A percentile compares a stretch with the other conserved stretches of the same genome.
Evolutionary conservation across 2,113 vertebrate species (phyloP).

Genomic region (Dipodomys merriami): DNA sequence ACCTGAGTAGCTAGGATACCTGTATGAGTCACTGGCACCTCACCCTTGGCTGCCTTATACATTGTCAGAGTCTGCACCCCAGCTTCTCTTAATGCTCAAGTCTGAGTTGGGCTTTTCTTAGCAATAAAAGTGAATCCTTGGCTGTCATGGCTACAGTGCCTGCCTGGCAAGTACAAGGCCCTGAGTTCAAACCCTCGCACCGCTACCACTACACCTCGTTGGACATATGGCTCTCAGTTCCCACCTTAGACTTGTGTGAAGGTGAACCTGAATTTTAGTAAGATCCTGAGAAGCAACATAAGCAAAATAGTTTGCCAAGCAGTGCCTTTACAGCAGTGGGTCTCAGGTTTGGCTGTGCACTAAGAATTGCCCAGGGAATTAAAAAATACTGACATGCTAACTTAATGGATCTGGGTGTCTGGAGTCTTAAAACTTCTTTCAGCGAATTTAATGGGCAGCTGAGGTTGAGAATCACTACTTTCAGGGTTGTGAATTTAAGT

Average conservation of each 20-base stretch:
- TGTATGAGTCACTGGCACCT: too few species aligned
- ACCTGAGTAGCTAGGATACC: too few species aligned
- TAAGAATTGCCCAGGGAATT: background rate
- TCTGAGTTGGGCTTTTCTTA: background rate
- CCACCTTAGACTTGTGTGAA: background rate
- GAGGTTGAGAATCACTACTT: background rate
- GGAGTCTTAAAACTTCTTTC: background rate
- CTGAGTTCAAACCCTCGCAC: too few species aligned
- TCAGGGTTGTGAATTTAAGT: too few species aligned
- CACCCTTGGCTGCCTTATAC: too few species aligned
- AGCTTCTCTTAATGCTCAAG: background rate
- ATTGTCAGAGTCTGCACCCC: background rate
- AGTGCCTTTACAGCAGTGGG: background rate
- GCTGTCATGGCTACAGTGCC: too few species aligned
- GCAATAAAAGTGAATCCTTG: background rate
- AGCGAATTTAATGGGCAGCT: background rate
- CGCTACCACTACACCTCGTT: background rate
- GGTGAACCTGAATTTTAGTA: background rate
- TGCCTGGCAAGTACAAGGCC: too few species aligned
- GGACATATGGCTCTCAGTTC: background rate
- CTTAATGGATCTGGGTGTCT: background rate
- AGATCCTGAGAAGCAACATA: background rate
- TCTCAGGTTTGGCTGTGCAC: background rate
- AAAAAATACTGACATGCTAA: background rate
- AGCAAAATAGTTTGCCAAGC: accelerated